Conservation (phyloP, 2,888 invertebrate species). For the Drosophila anomelani region DNA sequence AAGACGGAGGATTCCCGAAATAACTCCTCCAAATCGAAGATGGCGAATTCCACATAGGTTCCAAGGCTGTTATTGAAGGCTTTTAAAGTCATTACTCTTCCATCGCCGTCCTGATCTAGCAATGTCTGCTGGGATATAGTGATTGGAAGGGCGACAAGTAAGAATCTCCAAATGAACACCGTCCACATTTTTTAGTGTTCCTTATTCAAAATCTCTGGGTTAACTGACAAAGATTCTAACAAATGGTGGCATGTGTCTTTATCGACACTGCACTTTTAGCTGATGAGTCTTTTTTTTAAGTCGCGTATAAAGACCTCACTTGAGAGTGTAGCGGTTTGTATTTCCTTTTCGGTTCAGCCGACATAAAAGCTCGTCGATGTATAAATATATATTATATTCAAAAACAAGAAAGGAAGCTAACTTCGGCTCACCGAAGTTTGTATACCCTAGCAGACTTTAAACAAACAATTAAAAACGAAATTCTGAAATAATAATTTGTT, state of each 20-base stretch:
- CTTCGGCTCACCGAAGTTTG: no score
- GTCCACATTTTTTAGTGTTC: not conserved
- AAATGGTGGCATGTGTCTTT: not conserved
- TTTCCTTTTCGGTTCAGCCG: not conserved
- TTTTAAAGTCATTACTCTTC: constrained; percentile 1
- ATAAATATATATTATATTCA: not conserved
- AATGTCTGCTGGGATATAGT: not conserved
- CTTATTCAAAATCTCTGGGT: not conserved
- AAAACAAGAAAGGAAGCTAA: no score
- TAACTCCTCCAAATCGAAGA: constrained; percentile 7
- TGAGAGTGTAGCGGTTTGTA: no score
- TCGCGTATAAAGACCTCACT: no score
- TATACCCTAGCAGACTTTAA: no score
- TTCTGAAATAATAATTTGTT: no score
- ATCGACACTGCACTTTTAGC: not conserved
- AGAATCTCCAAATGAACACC: not conserved
- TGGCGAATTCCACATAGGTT: constrained; percentile 9
- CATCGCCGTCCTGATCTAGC: not conserved
- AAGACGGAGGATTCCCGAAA: not conserved
- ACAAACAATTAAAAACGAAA: no score
- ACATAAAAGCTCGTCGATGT: not conserved
- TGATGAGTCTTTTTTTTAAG: not conserved
- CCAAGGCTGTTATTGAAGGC: constrained; percentile 23
- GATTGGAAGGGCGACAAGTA: not conserved
- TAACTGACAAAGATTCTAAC: not conserved